Conservation (phyloP, 2,113 vertebrate genomes). For the Polypterus bichir region DNA sequence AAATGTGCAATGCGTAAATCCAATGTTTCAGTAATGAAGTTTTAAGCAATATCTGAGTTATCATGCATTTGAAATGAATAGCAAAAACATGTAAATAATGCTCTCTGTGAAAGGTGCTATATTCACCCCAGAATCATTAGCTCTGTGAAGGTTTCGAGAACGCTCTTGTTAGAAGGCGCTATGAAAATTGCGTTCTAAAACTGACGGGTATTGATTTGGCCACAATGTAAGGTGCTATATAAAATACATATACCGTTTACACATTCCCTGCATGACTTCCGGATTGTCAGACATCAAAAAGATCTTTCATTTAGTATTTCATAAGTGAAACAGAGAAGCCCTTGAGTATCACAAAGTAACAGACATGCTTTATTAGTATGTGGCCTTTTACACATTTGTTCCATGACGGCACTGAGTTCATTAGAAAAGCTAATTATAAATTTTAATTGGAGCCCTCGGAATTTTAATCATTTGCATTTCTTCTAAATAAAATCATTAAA, state of each 20-base stretch:
- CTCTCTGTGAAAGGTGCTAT: too few species aligned
- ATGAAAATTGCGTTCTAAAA: too few species aligned
- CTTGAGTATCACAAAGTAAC: constrained; percentile 28
- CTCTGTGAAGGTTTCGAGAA: too few species aligned
- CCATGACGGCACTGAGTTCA: constrained; percentile 39
- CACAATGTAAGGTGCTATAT: too few species aligned
- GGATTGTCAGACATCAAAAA: constrained; percentile 26
- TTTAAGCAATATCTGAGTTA: too few species aligned
- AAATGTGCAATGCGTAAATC: too few species aligned
- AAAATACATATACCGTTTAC: background rate
- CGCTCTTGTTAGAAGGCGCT: too few species aligned
- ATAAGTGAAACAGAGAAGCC: constrained; percentile 27
- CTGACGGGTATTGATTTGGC: too few species aligned
- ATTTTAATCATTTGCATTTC: constrained; percentile 30
- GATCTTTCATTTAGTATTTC: constrained; percentile 39
- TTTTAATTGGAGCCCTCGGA: constrained; percentile 48
- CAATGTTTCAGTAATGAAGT: too few species aligned
- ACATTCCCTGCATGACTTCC: constrained; percentile 16
- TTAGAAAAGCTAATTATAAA: constrained; percentile 46
- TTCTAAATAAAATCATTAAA: constrained; percentile 36
- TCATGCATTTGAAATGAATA: too few species aligned
- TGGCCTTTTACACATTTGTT: constrained; percentile 37
- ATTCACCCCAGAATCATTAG: too few species aligned
- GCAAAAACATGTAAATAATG: too few species aligned
- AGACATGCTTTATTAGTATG: constrained; percentile 27